Percentiles rank a stretch among this genome's conserved stretches.
phyloP scores from a whole-genome alignment of 2,888 invertebrate species.

The Aleiodes alternator region DNA sequence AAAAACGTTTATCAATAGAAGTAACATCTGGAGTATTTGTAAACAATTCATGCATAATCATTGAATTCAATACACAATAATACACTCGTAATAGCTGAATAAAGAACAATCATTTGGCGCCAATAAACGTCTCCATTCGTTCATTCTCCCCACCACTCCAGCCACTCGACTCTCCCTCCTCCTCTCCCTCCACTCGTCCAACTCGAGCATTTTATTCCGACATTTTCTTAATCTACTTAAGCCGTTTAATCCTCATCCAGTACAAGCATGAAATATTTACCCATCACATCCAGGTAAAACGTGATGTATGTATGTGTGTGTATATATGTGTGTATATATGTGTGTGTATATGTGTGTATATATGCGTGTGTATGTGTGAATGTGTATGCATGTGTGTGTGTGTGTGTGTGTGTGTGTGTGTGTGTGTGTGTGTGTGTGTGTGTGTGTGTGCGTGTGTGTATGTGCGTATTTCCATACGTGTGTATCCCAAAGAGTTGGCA shows the following conservation, averaged over 20 bases:
- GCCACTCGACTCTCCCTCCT: neutral
- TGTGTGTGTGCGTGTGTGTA: too few relatives aligned
- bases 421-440: too few relatives aligned
- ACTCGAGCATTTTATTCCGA: conserved; percentile 40
- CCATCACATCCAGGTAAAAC: conserved; percentile 49
- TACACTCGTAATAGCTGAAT: neutral
- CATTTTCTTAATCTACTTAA: conserved; percentile 70
- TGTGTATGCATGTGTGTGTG: too few relatives aligned
- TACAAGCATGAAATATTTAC: conserved; percentile 74
- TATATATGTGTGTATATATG: too few relatives aligned
- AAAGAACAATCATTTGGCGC: conserved; percentile 14
- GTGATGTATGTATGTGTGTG: conserved; percentile 8
- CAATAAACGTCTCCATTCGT: conserved; percentile 24
- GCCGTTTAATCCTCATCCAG: conserved; percentile 68
- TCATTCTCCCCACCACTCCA: neutral
- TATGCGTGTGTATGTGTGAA: too few relatives aligned
- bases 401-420: too few relatives aligned
- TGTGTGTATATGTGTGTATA: too few relatives aligned
- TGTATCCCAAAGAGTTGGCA: conserved; percentile 62
- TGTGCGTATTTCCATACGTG: conserved; percentile 20
- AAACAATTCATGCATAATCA: neutral
- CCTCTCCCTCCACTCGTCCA: conserved; percentile 48
- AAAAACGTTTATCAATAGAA: neutral
- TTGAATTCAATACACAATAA: neutral
- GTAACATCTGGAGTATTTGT: neutral